Evolutionary conservation across 2,113 vertebrate species (phyloP).

Genomic region (Aramus guarauna): DNA sequence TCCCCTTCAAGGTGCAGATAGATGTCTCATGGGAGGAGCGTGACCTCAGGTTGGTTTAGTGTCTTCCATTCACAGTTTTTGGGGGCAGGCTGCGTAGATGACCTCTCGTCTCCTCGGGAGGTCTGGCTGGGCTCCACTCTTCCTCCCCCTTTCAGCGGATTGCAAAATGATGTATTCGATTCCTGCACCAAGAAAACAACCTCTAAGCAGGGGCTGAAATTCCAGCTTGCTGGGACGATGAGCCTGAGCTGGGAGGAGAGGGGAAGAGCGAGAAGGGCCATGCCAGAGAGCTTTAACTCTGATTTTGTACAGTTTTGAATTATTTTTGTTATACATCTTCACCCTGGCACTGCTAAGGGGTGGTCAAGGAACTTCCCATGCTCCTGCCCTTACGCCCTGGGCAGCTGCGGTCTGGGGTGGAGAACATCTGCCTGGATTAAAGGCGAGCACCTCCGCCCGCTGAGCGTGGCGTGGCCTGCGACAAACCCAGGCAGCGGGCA

Average conservation of each 20-base stretch:
- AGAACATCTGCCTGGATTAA: not conserved
- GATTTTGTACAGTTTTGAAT: not conserved
- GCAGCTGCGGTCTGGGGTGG: not conserved
- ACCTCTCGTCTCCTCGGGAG: not conserved
- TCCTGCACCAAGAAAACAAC: not conserved
- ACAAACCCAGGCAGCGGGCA: accelerated
- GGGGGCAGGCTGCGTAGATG: not conserved
- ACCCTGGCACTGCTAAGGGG: not conserved
- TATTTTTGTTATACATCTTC: not conserved
- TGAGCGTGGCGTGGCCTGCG: too few species aligned
- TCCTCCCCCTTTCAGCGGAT: not conserved
- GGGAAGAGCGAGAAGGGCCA: not conserved
- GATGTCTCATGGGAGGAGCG: not conserved
- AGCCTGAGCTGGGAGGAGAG: not conserved
- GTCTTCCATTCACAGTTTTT: not conserved
- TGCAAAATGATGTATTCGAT: not conserved
- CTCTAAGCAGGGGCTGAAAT: not conserved
- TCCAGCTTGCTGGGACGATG: not conserved
- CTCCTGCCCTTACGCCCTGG: not conserved
- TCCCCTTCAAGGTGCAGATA: not conserved
- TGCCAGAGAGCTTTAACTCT: not conserved
- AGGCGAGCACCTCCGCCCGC: not conserved
- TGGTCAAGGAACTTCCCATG: not conserved
- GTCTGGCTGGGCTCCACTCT: not conserved
- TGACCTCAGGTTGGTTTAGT: not conserved